These are phyloP conservation scores for Dryocosmus kuriphilus DNA, from an alignment of 2,888 invertebrate species.

Conservation along the genomic window DNA sequence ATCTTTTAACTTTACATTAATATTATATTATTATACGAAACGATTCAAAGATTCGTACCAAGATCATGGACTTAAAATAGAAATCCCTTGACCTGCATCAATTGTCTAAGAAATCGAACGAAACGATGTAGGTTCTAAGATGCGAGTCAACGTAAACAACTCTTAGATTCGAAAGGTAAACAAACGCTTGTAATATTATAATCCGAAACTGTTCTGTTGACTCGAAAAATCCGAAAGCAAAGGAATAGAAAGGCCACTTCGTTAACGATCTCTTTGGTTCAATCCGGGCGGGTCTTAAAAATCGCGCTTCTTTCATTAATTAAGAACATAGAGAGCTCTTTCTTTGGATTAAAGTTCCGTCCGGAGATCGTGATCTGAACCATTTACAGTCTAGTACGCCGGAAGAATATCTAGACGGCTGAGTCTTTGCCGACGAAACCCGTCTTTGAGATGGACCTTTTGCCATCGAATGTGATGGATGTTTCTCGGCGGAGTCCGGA, in stretches of 20 bases:
- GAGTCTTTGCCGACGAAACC: slow-evolving; percentile 94
- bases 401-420: slow-evolving; percentile 84
- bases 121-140: slow-evolving; percentile 26
- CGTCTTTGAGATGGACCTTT: slow-evolving; percentile 89
- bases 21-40: slow-evolving; percentile 33
- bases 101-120: slow-evolving; percentile 35
- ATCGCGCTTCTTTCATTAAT: background rate
- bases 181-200: slow-evolving; percentile 20
- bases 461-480: slow-evolving; percentile 90
- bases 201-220: slow-evolving; percentile 28
- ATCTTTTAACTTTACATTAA: slow-evolving; percentile 31
- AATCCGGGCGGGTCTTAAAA: slow-evolving; percentile 19
- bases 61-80: background rate
- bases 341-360: background rate
- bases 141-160: slow-evolving; percentile 20
- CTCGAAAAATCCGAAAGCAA: slow-evolving; percentile 31
- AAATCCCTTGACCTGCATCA: slow-evolving; percentile 34
- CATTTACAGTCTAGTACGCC: slow-evolving; percentile 78
- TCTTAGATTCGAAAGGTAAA: slow-evolving; percentile 17
- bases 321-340: slow-evolving; percentile 13
- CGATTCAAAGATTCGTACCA: slow-evolving; percentile 5
- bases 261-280: slow-evolving; percentile 38
- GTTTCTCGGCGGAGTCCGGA: slow-evolving; percentile 86
- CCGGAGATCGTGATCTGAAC: slow-evolving; percentile 42
- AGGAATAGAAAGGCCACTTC: slow-evolving; percentile 40